Base-by-base conservation (phyloP, 2,888 invertebrate genomes). In the Epinotia demarniana region DNA sequence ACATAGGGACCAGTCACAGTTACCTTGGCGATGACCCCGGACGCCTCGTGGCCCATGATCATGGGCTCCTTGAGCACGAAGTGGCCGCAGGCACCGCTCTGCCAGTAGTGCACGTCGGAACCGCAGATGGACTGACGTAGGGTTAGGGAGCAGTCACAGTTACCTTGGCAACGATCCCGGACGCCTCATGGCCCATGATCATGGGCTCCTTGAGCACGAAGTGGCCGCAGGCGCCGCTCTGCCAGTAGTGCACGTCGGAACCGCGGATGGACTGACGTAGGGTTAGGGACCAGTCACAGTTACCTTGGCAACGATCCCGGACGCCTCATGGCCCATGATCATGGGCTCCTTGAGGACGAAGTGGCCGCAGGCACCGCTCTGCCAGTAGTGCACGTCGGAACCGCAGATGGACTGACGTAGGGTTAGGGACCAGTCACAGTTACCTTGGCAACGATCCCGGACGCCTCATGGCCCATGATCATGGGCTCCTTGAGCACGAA, bases 41-140 rank as follows among this genome's bases (percentile, higher is more conserved):
- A 95, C 0, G 99, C 97, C 91, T 99, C 99, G 86, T 99, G 99
- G 0, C 99, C 99, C 86, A 99, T 97, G 46, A 99, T 95, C 98
- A 99, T 98, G 11, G 99, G 99, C 67, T 96, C 95, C 77, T 95
- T 95, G 0, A 99, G 95, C 46, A 98, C 93, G 87, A 99, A 99
- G 86, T 97, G 96, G 0, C 98, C 99, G 86, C 99, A 99, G 23
- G 95, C 89, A 12, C 99, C 99, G 78, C 96, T 92, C 53, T 96
- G 96, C 92, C 98, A 95, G 92, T 99, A 99, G 90, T 99, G 99
- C 6, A 99, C 98, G 90, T 99, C 99, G 0, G 97, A 97, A 0
- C 99, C 99, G 88, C 99, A 99, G n/a, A n/a, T n/a, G n/a, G n/a
- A n/a, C n/a, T n/a, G n/a, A n/a, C n/a, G n/a, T n/a, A n/a, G n/a